Evolutionary conservation across 37 sponge, comb jelly and placozoan species (phyloP).

Genomic region (Ianthella basta): DNA sequence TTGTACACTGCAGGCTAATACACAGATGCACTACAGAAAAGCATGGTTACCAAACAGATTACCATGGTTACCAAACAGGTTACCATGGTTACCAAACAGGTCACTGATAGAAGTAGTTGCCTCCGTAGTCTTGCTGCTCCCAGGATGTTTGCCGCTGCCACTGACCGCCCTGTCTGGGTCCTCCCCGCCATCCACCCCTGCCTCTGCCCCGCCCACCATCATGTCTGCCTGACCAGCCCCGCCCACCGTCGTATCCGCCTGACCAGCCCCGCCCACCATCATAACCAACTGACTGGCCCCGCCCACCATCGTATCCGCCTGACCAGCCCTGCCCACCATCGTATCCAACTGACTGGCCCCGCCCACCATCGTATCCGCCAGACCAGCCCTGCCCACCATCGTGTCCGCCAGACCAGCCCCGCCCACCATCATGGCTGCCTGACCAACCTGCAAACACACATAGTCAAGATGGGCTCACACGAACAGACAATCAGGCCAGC

Average conservation of each 20-base stretch:
- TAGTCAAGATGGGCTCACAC: too few species aligned
- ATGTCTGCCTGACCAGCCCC: slow-evolving; percentile 31
- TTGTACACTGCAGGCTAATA: too few species aligned
- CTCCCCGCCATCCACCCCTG: slow-evolving; percentile 29
- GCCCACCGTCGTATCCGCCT: not conserved
- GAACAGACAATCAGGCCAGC: too few species aligned
- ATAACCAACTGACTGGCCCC: slow-evolving; percentile 21
- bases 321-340: slow-evolving; percentile 28
- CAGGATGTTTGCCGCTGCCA: not conserved
- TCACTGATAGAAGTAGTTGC: too few species aligned
- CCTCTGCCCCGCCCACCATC: slow-evolving; percentile 31
- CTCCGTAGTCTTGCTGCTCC: not conserved
- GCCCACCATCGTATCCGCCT: not conserved
- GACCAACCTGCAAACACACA: not conserved
- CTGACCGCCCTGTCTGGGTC: not conserved
- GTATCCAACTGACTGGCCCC: slow-evolving; percentile 23
- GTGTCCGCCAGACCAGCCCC: not conserved
- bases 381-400: slow-evolving; percentile 18
- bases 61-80: too few species aligned
- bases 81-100: too few species aligned
- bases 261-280: slow-evolving; percentile 31
- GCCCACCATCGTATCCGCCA: not conserved
- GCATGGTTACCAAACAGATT: too few species aligned
- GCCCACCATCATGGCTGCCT: not conserved
- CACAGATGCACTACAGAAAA: too few species aligned